Evolutionary conservation across 2,113 vertebrate genomes (phyloP).

Genomic region (Grammomys dolichurus): DNA sequence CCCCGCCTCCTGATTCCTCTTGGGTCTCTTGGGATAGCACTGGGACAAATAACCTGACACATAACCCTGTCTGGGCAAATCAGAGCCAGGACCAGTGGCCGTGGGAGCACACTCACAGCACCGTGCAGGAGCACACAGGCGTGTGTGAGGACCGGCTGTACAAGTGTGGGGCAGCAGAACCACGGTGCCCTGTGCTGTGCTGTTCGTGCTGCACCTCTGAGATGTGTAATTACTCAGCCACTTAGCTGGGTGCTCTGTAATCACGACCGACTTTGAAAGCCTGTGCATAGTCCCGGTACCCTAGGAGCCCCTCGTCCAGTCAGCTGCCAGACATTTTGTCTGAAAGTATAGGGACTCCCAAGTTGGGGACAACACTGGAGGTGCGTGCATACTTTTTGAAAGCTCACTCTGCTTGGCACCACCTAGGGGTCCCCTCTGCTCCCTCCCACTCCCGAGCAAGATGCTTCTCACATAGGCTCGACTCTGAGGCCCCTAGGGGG

Average conservation of each 20-base stretch:
- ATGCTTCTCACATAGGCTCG: background rate
- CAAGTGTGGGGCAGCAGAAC: background rate
- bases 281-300: background rate
- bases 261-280: background rate
- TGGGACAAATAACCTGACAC: background rate
- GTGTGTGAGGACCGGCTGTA: background rate
- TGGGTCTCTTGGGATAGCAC: background rate
- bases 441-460: background rate
- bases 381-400: background rate
- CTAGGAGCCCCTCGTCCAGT: background rate
- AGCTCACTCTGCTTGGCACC: background rate
- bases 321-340: background rate
- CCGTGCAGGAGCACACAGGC: background rate
- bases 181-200: background rate
- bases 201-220: background rate
- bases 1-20: background rate
- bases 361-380: background rate
- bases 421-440: background rate
- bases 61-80: background rate
- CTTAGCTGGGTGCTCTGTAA: constrained; percentile 6
- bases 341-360: constrained; percentile 9
- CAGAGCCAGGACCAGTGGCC: background rate
- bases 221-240: constrained; percentile 1
- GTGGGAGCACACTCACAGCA: background rate
- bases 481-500: background rate